phyloP scores from a whole-genome alignment of 2,888 invertebrate species.

The Mesorhabditis sp. region DNA sequence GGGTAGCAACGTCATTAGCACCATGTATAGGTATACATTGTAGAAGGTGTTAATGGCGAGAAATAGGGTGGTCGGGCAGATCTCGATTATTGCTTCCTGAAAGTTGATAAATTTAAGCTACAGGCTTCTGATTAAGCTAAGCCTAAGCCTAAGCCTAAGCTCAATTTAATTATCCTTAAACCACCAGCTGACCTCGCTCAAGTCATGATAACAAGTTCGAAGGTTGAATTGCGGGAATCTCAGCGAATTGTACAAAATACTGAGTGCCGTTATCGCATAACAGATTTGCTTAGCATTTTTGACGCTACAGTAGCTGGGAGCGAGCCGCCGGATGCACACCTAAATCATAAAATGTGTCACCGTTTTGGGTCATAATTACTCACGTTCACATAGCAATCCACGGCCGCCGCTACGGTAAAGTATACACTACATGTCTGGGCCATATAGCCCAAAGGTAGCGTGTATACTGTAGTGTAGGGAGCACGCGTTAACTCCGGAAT shows the following conservation, averaged over 20 bases:
- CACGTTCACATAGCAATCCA: slow-evolving; percentile 57
- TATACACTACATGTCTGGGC: slow-evolving; percentile 58
- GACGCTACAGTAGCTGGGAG: slow-evolving; percentile 48
- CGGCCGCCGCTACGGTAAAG: slow-evolving; percentile 57
- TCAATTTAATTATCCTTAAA: slow-evolving; percentile 4
- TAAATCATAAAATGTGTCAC: not conserved
- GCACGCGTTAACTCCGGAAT: slow-evolving; percentile 49
- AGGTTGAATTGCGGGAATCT: slow-evolving; percentile 57
- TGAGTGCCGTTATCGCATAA: slow-evolving; percentile 34
- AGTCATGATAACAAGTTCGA: slow-evolving; percentile 49
- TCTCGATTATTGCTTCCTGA: slow-evolving; percentile 55
- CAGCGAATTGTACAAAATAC: slow-evolving; percentile 54
- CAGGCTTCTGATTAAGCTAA: not conserved
- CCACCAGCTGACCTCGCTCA: slow-evolving; percentile 34
- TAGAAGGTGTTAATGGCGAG: slow-evolving; percentile 52
- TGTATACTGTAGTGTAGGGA: slow-evolving; percentile 55
- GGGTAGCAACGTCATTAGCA: slow-evolving; percentile 58
- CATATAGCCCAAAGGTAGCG: slow-evolving; percentile 57
- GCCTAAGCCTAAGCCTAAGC: not conserved
- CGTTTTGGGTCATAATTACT: slow-evolving; percentile 12
- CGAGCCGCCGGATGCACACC: slow-evolving; percentile 42
- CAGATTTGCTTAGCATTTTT: slow-evolving; percentile 45
- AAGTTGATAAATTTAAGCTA: slow-evolving; percentile 1
- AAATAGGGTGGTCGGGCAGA: slow-evolving; percentile 55
- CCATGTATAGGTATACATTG: slow-evolving; percentile 57